These are phyloP conservation scores for Limnephilus auricula DNA, from an alignment of 2,888 invertebrate species.

Conservation along the genomic window DNA sequence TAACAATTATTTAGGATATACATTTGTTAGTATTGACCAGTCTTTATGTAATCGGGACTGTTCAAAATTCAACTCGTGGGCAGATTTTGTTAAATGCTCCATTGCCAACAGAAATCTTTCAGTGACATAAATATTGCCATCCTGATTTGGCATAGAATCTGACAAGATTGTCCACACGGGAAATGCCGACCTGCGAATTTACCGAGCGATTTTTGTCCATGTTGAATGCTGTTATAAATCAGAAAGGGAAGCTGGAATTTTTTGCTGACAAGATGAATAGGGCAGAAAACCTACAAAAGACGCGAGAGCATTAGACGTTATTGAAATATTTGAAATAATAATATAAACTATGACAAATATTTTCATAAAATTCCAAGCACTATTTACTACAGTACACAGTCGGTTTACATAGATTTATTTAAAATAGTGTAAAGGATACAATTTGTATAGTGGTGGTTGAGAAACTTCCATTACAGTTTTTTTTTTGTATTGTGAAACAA, in stretches of 20 bases:
- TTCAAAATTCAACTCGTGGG: not conserved
- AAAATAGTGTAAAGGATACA: conserved; percentile 51
- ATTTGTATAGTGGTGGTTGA: conserved; percentile 54
- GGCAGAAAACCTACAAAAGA: too few relatives aligned
- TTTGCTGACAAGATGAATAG: not conserved
- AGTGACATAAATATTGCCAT: not conserved
- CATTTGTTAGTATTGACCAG: not conserved
- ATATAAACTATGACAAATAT: not conserved
- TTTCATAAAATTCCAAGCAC: not conserved
- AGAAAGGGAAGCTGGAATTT: not conserved
- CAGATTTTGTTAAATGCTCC: not conserved
- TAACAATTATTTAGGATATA: too few relatives aligned
- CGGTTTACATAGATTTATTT: not conserved
- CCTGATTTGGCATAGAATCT: not conserved
- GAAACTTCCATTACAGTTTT: conserved; percentile 47
- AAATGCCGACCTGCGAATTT: not conserved
- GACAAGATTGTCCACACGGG: not conserved
- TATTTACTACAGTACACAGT: not conserved
- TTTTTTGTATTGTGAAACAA: not conserved
- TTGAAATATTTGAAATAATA: not conserved
- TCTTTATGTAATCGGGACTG: too few relatives aligned
- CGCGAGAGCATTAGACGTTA: not conserved
- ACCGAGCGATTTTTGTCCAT: not conserved
- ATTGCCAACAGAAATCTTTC: not conserved
- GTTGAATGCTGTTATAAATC: not conserved